Evolutionary conservation across 2,113 vertebrate species (phyloP).

Genomic region (Catharus bicknelli): DNA sequence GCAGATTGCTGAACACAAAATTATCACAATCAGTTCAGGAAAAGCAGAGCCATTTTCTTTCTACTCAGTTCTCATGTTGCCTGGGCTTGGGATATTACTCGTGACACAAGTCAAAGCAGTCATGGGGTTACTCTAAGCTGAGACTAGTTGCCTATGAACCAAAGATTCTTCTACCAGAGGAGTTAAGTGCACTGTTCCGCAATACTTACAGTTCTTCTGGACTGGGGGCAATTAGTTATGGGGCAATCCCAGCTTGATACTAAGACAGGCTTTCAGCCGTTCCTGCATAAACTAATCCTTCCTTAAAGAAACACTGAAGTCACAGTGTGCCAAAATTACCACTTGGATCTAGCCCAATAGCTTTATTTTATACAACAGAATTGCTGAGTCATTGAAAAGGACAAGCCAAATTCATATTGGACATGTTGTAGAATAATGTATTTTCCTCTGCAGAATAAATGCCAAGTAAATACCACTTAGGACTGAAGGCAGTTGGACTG

Average conservation of each 20-base stretch:
- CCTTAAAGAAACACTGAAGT: background rate
- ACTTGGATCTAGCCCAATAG: background rate
- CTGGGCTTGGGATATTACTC: background rate
- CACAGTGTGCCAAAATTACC: background rate
- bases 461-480: background rate
- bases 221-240: background rate
- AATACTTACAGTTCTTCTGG: background rate
- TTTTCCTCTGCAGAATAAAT: background rate
- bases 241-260: background rate
- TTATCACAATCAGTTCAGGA: background rate
- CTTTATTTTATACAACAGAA: background rate
- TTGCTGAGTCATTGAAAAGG: background rate
- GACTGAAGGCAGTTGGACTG: background rate
- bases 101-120: background rate
- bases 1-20: background rate
- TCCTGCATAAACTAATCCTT: background rate
- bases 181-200: background rate
- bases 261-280: background rate
- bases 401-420: background rate
- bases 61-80: background rate
- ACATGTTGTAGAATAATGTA: accelerated
- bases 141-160: background rate
- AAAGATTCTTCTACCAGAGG: background rate
- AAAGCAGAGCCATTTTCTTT: background rate
- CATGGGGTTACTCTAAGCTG: background rate